Base-by-base conservation (phyloP, 2,888 invertebrate genomes). In the Ochropacha duplaris region DNA sequence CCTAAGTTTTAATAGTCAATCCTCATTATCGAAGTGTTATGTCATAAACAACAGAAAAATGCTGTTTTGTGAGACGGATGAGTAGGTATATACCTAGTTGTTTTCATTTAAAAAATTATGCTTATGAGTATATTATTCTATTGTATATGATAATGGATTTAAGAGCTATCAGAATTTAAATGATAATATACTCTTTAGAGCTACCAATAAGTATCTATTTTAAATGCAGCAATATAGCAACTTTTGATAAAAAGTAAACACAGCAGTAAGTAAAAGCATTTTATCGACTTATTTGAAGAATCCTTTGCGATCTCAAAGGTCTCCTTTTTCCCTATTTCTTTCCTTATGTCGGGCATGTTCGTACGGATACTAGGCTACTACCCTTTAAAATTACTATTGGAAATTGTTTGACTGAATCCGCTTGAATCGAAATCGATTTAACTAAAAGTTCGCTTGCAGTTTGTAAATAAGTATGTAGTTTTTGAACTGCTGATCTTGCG, bases 341-440 rank as follows among this genome's bases (percentile, higher is more conserved):
- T 52, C 31, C 19, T 19, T 22, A 22, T 34, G 50, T 24, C 52
- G 19, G 28, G 31, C 51, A 52, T 34, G 52, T 52, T 16, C n/a
- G 16, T 11, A 19, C 19, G 31, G 22, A 52, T 52, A 34, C 6
- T 52, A 52, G 57, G 64, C 62, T 9, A 65, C 67, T 68, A 68
- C 64, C 62, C 64, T 74, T 73, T 69, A 62, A 66, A 64, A 72
- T 74, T 69, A 65, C 65, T 58, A 64, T 71, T 44, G 68, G 69
- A 68, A 72, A 66, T 70, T 65, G 66, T 66, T 65, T 59, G 57
- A 64, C 56, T 59, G 64, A 60, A 60, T 62, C 68, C 62, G 55
- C 14, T 4, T 28, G 22, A 51, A 52, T 52, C 31, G 52, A 34
- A 52, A 52, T 52, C 52, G 52, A 19, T 52, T 52, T 52, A 5